Evolutionary conservation across 1,140 invertebrate species (phyloP).

Genomic region (Lepeophtheirus salmonis): DNA sequence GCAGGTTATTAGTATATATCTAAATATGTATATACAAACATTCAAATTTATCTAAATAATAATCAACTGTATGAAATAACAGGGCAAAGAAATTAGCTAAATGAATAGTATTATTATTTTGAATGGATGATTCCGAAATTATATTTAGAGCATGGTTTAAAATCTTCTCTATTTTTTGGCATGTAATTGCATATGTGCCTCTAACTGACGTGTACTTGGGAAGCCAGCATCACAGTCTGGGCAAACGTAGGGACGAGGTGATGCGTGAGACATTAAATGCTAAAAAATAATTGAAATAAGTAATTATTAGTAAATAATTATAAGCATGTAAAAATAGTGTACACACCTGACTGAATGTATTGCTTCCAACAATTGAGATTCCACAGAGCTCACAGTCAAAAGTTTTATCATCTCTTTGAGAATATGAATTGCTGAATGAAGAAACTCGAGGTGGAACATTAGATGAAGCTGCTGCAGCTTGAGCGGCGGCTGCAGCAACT

Average conservation of each 20-base stretch:
- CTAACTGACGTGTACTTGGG: constrained; percentile 23
- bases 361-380: not conserved
- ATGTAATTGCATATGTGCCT: constrained; percentile 24
- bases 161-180: not conserved
- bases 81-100: no score
- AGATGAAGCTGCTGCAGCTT: no score
- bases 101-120: no score
- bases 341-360: not conserved
- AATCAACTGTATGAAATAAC: no score
- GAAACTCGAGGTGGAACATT: not conserved
- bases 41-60: no score
- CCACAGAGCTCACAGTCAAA: not conserved
- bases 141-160: no score
- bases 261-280: constrained; percentile 25
- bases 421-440: not conserved
- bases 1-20: not conserved
- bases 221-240: constrained; percentile 27
- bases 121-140: no score
- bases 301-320: not conserved
- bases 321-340: not conserved
- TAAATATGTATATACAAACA: no score
- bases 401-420: not conserved
- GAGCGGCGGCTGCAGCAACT: no score
- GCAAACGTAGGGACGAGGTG: constrained; percentile 26
- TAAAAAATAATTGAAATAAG: constrained; percentile 19